Evolutionary conservation across 1,140 invertebrate genomes (phyloP).

Genomic region (Atta texana): DNA sequence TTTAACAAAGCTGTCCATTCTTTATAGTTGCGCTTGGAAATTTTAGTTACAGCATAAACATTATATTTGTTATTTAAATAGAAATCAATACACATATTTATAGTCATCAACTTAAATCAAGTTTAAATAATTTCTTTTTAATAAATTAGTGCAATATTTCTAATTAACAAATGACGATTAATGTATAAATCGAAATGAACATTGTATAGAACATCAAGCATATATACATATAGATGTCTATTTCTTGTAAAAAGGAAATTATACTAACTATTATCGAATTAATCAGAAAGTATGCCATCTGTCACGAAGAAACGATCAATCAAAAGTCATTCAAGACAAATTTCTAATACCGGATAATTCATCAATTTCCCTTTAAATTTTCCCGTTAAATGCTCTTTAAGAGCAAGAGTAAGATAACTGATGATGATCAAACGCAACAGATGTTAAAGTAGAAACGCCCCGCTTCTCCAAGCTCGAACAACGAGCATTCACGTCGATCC

Average conservation of each 20-base stretch:
- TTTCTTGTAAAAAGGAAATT: neutral
- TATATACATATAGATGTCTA: neutral
- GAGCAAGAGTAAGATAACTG: slow-evolving; percentile 17
- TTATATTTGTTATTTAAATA: neutral
- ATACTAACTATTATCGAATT: neutral
- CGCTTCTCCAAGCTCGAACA: slow-evolving; percentile 43
- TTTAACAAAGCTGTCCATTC: no score
- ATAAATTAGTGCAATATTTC: neutral
- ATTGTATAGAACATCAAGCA: neutral
- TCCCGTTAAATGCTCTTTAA: slow-evolving; percentile 18
- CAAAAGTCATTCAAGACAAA: neutral
- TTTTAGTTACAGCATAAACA: neutral
- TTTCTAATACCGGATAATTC: neutral
- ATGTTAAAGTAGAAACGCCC: slow-evolving; percentile 36
- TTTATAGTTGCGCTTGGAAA: neutral
- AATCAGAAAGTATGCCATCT: neutral
- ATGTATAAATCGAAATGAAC: neutral
- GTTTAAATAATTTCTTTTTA: neutral
- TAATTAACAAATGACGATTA: neutral
- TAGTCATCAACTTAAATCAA: neutral
- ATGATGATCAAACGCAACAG: slow-evolving; percentile 7
- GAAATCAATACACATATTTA: neutral
- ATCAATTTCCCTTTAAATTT: slow-evolving; percentile 33
- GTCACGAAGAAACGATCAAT: neutral
- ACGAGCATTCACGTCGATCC: slow-evolving; percentile 67